Evolutionary conservation across 2,888 invertebrate genomes (phyloP).

Genomic region (Plebejus argus): DNA sequence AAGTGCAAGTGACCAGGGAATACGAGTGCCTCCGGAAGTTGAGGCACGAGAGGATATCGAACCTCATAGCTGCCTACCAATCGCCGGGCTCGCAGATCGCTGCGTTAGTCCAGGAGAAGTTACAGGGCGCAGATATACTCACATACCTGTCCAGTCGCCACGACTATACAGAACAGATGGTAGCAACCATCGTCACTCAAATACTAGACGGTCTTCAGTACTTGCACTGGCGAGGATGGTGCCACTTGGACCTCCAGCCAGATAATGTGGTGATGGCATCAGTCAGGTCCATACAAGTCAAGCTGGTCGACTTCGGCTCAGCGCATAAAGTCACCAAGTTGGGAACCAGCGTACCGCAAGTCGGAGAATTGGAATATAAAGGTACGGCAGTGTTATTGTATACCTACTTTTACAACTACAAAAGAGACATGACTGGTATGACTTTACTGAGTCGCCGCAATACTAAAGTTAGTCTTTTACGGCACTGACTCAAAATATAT

Average conservation of each 20-base stretch:
- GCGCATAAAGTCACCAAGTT: conserved; percentile 90
- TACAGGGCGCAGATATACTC: conserved; percentile 95
- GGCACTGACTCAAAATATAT: no score
- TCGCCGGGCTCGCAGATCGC: conserved; percentile 84
- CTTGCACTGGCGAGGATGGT: conserved; percentile 95
- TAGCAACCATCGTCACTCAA: conserved; percentile 92
- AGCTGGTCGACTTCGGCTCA: conserved; percentile 95
- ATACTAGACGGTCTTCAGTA: conserved; percentile 95
- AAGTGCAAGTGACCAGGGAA: conserved; percentile 87
- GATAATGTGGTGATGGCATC: conserved; percentile 97
- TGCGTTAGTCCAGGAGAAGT: conserved; percentile 88
- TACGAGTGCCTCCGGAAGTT: conserved; percentile 91
- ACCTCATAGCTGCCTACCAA: conserved; percentile 86
- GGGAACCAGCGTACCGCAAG: conserved; percentile 85
- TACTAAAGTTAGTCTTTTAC: no score
- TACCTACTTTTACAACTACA: no score
- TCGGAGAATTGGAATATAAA: conserved; percentile 88
- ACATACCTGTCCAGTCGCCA: conserved; percentile 93
- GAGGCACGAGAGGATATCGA: conserved; percentile 93
- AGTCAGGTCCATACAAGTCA: conserved; percentile 91
- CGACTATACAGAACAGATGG: conserved; percentile 95
- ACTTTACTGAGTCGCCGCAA: no score
- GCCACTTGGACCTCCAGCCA: conserved; percentile 95
- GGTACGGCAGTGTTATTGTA: conserved; percentile 61
- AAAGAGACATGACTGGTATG: no score